Percentiles rank a stretch among this genome's conserved stretches.
Evolutionary conservation across 2,888 invertebrate species (phyloP).

Genomic region (Dolomedes plantarius): DNA sequence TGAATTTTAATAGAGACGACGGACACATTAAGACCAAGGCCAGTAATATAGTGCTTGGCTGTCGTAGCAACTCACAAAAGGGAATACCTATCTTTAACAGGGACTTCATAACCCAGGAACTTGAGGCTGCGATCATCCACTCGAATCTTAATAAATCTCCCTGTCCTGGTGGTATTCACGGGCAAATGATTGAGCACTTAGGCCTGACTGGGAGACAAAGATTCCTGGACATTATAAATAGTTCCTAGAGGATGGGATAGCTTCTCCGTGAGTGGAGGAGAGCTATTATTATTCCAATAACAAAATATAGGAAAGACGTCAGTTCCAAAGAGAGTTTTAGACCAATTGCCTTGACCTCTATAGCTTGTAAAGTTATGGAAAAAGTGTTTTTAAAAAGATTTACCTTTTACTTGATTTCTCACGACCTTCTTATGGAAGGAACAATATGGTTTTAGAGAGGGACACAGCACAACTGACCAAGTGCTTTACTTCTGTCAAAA

Average conservation of each 20-base stretch:
- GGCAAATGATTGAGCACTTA: conserved; percentile 1
- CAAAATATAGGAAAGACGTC: background rate
- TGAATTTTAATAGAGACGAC: background rate
- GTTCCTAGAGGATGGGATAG: background rate
- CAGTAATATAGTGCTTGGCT: conserved; percentile 6
- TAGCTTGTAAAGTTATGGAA: background rate
- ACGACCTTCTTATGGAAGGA: background rate
- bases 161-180: conserved; percentile 2
- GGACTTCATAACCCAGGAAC: background rate
- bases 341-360: no score
- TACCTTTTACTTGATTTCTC: conserved; percentile 1
- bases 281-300: background rate
- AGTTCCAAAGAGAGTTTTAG: background rate
- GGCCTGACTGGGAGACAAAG: background rate
- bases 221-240: conserved; percentile 19
- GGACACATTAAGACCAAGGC: background rate
- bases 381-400: background rate
- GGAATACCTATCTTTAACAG: background rate
- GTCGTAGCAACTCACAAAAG: background rate
- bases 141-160: background rate
- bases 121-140: background rate
- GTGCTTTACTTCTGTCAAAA: background rate
- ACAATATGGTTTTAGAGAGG: background rate
- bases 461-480: no score
- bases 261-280: conserved; percentile 14